Base-by-base conservation (phyloP, 2,113 vertebrate genomes). In the Beaufortia kweichowensis region DNA sequence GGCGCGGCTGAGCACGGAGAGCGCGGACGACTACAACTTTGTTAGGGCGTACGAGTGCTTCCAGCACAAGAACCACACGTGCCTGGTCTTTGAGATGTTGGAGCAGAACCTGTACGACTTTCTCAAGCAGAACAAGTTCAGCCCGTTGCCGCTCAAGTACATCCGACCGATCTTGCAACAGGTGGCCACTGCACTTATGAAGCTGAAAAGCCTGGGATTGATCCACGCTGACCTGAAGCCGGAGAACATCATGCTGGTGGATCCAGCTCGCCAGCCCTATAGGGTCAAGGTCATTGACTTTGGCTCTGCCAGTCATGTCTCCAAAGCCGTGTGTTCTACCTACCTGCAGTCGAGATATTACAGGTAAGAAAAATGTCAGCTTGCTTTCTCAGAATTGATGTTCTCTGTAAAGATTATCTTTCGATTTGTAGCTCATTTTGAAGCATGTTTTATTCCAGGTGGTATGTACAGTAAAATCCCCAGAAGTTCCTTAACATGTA, bases 91-190 rank as follows among this genome's bases (percentile, higher is more conserved):
- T 72, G 97, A 99, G 92, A 99, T 99, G 97, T 90, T 99, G 89
- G 97, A 99, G 88, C 97, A 98, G 93, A 99, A 98, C 91, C 90
- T 99, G 86, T 99, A 98, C 86, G 97, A 99, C 93, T 99, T 98
- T 88, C 92, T 99, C 80, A 99, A 99, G 88, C 97, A 98, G 91
- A 99, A 98, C 90, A 99, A 99, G 92, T 99, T 99, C 87, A 98
- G 97, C 86, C 97, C 97, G 0, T 88, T 99, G 91, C 96, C 97
- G 33, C 96, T 99, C 77, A 96, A 96, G 84, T 96, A 96, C 89
- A 98, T 99, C 85, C 90, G 97, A 85, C 97, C 97, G 0, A 95
- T 98, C 82, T 93, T 99, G 29, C 97, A 99, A 89, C 97, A 99
- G 89, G 97, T 99, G 81, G 96, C 93, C 85, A 95, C 96, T 1